Evolutionary conservation across 2,888 invertebrate species (phyloP).

Genomic region (Coelopa pilipes): DNA sequence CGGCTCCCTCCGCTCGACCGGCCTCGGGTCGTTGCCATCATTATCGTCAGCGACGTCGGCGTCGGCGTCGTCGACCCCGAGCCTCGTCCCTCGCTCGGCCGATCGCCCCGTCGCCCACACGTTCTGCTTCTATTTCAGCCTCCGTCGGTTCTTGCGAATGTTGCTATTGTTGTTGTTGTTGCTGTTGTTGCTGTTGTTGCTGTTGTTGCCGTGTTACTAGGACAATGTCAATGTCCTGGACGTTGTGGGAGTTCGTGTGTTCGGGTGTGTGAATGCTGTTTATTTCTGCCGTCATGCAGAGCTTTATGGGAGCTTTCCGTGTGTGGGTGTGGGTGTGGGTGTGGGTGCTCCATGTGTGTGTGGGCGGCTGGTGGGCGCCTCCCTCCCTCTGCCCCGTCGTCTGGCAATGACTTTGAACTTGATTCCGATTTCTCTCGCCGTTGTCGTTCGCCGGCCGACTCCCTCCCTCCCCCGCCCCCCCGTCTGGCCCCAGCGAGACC

Average conservation of each 20-base stretch:
- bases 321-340: slow-evolving; percentile 14
- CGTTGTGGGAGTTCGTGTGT: slow-evolving; percentile 11
- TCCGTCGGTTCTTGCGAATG: neutral
- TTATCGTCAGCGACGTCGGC: neutral
- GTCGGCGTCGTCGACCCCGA: no score
- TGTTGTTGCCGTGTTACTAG: slow-evolving; percentile 38
- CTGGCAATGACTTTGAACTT: slow-evolving; percentile 46
- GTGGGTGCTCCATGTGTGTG: neutral
- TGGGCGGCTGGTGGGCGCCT: no score
- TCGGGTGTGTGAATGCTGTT: slow-evolving; percentile 28
- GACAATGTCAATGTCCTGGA: slow-evolving; percentile 48
- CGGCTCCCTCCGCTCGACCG: neutral
- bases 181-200: neutral
- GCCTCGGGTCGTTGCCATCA: neutral
- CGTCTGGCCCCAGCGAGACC: no score
- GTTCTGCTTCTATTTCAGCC: neutral
- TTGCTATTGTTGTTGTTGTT: neutral
- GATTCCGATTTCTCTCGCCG: slow-evolving; percentile 30
- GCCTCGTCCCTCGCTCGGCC: no score
- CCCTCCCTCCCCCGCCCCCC: no score
- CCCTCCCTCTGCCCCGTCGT: slow-evolving; percentile 13
- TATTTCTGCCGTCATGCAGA: neutral
- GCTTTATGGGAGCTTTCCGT: slow-evolving; percentile 6
- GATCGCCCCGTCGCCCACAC: no score
- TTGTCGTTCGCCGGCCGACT: no score